phyloP scores from a whole-genome alignment of 2,797 vertebrate species.

The Oophaga sylvatica region DNA sequence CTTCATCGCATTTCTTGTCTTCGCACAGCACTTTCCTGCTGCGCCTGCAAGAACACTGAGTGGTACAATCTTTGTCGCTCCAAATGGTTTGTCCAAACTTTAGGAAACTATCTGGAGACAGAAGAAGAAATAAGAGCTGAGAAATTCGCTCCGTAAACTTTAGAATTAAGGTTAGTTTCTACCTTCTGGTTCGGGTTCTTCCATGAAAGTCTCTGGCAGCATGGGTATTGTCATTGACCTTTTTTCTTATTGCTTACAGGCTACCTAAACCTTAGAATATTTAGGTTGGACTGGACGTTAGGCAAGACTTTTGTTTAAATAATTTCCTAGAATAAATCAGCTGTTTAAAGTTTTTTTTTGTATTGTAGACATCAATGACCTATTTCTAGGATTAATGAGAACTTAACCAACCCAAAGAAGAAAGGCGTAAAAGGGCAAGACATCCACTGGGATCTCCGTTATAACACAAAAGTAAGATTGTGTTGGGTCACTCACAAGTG shows the following conservation, averaged over 20 bases:
- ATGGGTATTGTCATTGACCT: too few relatives aligned
- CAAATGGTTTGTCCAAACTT: slow-evolving; percentile 8
- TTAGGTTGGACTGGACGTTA: too few relatives aligned
- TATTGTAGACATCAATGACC: too few relatives aligned
- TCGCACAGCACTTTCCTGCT: not conserved
- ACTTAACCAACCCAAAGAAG: not conserved
- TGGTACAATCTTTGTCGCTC: not conserved
- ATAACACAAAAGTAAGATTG: not conserved
- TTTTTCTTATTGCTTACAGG: too few relatives aligned
- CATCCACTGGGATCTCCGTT: not conserved
- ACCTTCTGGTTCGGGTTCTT: too few relatives aligned
- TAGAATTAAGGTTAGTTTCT: too few relatives aligned
- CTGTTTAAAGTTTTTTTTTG: too few relatives aligned
- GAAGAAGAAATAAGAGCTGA: not conserved
- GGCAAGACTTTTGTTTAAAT: too few relatives aligned
- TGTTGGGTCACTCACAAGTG: not conserved
- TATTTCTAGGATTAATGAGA: not conserved
- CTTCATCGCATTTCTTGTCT: not conserved
- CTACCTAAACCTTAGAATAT: too few relatives aligned
- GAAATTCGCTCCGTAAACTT: too few relatives aligned
- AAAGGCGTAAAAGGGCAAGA: not conserved
- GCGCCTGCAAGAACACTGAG: slow-evolving; percentile 27
- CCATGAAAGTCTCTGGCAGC: too few relatives aligned
- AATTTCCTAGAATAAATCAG: too few relatives aligned
- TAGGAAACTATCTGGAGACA: slow-evolving; percentile 28